Base-by-base conservation (phyloP, 2,113 vertebrate genomes). In the Lophius piscatorius region DNA sequence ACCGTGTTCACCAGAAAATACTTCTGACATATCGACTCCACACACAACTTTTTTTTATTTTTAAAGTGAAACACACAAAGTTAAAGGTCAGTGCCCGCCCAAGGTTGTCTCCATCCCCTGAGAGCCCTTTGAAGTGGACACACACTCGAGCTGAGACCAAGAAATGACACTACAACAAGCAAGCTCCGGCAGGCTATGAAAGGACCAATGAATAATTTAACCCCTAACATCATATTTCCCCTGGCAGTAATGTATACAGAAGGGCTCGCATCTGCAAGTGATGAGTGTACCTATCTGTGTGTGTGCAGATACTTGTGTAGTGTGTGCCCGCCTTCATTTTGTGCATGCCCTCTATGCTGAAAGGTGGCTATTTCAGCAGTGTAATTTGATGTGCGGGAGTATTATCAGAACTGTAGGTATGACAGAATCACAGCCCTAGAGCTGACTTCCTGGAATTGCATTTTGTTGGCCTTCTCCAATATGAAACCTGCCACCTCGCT, bases 401-500 rank as follows among this genome's bases (percentile, higher is more conserved):
- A 59, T 86, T 80, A 77, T 87, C 82, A 65, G 54, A 87, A 78
- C 76, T 81, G 78, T 78, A 80, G 78, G 70, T 85, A 78, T 85
- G 85, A 88, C 82, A 82, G 83, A 84, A 77, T 70, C 80, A 14
- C 77, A 23, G 70, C 69, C 78, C 74, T 50, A 55, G 64, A 85
- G 78, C 74, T 63, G 57, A 79, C 77, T 73, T 82, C 67, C 61
- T 63, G 76, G 80, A 82, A 83, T 85, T 89, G 82, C 86, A 81
- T 88, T 86, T 82, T 81, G 81, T 80, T 49, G 46, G 56, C 66
- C 61, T 42, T 58, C 33, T 73, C 70, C 80, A 90, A 91, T 91
- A 88, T 76, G 84, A 93, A 83, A 84, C 80, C 21, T 90, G 81
- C 93, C 91, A 89, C 92, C 91, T 83, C 69, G 81, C 87, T 76